These are phyloP conservation scores for Agrochola lota DNA, from an alignment of 2,888 invertebrate species.

Conservation along the genomic window DNA sequence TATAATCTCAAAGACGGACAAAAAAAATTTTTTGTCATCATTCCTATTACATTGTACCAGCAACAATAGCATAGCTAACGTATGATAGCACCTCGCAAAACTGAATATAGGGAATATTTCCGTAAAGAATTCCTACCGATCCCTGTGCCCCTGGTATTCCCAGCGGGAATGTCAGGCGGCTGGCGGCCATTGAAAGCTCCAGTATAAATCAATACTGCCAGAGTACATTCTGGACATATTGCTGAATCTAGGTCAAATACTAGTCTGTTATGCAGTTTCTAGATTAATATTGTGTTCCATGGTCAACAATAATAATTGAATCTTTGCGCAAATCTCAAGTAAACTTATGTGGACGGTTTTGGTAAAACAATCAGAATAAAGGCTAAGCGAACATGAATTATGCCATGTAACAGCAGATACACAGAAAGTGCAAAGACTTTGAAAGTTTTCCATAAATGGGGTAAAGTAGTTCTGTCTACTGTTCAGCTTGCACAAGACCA, in stretches of 20 bases:
- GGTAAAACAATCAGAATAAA: neutral
- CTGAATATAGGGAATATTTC: conserved; percentile 7
- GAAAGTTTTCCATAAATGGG: no score
- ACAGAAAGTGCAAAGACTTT: no score
- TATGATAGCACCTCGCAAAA: conserved; percentile 1
- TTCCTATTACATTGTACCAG: no score
- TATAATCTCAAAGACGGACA: no score
- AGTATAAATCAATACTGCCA: conserved; percentile 42
- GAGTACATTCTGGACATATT: conserved; percentile 23
- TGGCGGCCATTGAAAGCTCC: neutral
- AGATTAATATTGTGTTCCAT: neutral
- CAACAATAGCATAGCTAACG: conserved; percentile 3
- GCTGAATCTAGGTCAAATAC: conserved; percentile 34
- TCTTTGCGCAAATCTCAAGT: neutral
- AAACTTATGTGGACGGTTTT: neutral
- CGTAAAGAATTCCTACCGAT: conserved; percentile 29
- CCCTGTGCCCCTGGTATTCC: conserved; percentile 34
- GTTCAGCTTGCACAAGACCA: no score
- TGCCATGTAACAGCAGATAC: neutral
- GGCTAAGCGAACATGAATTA: neutral
- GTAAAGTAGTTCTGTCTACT: no score
- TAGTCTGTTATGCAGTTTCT: neutral
- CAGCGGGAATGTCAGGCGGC: neutral
- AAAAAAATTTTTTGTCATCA: no score
- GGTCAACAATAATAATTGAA: no score